Conservation (phyloP, 2,888 invertebrate genomes). For the Hirtodrosophila trivittata region DNA sequence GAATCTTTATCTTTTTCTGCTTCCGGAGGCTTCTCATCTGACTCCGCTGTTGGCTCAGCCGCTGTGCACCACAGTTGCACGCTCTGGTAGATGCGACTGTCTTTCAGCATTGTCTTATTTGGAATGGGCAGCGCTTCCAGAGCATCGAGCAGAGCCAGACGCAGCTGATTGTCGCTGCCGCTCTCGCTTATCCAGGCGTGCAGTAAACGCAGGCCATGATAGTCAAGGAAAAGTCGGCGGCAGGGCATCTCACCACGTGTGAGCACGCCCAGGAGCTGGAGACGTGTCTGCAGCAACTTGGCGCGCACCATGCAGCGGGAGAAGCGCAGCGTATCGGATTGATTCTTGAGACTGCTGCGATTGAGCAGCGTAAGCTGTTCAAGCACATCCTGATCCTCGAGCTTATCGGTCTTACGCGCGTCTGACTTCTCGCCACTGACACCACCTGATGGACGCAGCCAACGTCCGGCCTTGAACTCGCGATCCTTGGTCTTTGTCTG, state of each 20-base stretch:
- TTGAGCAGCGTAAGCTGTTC: conserved; percentile 93
- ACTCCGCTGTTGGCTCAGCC: background rate
- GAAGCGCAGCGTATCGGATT: conserved; percentile 93
- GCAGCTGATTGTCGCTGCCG: conserved; percentile 82
- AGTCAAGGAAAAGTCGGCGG: conserved; percentile 94
- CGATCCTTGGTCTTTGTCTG: conserved; percentile 71
- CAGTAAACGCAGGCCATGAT: conserved; percentile 94
- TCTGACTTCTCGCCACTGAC: conserved; percentile 15
- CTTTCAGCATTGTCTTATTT: conserved; percentile 96
- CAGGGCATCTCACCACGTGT: conserved; percentile 92
- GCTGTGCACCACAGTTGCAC: conserved; percentile 90
- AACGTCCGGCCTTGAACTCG: conserved; percentile 63
- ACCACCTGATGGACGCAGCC: conserved; percentile 44
- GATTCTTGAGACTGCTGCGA: conserved; percentile 92
- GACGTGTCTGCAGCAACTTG: conserved; percentile 90
- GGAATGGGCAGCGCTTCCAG: conserved; percentile 94
- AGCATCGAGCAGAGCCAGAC: conserved; percentile 90
- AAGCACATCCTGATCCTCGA: conserved; percentile 89
- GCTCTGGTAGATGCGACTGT: conserved; percentile 93
- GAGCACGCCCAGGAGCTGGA: conserved; percentile 90
- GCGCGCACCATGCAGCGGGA: conserved; percentile 97
- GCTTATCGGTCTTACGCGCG: conserved; percentile 61
- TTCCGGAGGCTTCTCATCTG: background rate
- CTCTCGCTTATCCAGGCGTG: conserved; percentile 96
- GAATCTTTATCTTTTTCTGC: too few species aligned